Percentiles rank a stretch among this genome's conserved stretches.
Conservation (phyloP, 1,140 invertebrate genomes). For the Chionoecetes opilio region DNA sequence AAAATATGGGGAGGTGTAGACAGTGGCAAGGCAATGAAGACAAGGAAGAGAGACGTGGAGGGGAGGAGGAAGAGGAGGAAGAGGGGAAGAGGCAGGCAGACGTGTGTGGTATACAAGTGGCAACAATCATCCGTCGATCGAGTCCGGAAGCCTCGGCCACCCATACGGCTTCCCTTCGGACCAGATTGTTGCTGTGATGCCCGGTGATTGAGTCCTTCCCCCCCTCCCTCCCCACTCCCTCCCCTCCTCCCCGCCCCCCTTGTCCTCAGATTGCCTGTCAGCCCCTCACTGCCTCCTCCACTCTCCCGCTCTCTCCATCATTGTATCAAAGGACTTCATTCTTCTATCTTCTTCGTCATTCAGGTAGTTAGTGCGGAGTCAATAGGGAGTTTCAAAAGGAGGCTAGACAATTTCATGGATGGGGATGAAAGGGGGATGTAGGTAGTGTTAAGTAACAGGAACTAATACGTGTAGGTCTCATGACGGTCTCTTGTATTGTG, state of each 20-base stretch:
- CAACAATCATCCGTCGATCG: background rate
- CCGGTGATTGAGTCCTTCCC: background rate
- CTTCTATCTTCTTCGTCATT: background rate
- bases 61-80: background rate
- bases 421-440: too few species aligned
- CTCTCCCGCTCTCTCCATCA: background rate
- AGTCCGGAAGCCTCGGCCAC: background rate
- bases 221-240: too few species aligned
- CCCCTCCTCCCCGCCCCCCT: too few species aligned
- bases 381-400: too few species aligned
- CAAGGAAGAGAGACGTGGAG: background rate
- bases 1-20: background rate
- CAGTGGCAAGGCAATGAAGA: background rate
- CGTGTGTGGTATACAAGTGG: background rate
- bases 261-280: too few species aligned
- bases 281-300: background rate
- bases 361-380: too few species aligned
- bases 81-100: background rate
- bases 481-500: too few species aligned
- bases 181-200: background rate
- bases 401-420: too few species aligned
- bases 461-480: too few species aligned
- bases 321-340: background rate
- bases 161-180: background rate
- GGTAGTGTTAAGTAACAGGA: too few species aligned